Conservation (phyloP, 2,888 invertebrate genomes). For the Ditula angustiorana region DNA sequence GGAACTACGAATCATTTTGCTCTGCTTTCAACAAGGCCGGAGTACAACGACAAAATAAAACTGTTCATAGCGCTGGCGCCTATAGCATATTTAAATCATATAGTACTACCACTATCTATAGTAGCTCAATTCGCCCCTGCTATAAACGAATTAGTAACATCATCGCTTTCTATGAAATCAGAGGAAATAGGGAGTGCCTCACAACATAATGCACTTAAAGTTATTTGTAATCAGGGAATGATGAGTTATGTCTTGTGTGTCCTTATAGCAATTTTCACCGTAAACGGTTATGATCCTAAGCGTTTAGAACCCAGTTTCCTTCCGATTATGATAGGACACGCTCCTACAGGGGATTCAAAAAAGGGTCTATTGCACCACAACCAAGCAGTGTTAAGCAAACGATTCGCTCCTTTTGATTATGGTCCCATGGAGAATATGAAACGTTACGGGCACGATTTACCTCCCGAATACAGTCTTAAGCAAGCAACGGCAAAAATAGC, state of each 20-base stretch:
- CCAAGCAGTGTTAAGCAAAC: constrained; percentile 45
- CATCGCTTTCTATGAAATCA: constrained; percentile 51
- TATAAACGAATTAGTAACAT: constrained; percentile 51
- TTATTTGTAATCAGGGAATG: constrained; percentile 14
- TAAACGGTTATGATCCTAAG: not conserved
- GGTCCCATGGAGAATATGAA: constrained; percentile 33
- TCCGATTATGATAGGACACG: not conserved
- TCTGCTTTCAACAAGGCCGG: constrained; percentile 80
- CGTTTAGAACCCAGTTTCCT: not conserved
- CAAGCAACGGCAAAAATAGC: constrained; percentile 47
- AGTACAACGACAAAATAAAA: constrained; percentile 85
- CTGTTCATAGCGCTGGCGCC: constrained; percentile 67
- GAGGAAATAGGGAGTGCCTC: constrained; percentile 10
- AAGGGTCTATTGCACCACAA: constrained; percentile 46
- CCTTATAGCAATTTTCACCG: not conserved
- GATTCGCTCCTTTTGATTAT: constrained; percentile 49
- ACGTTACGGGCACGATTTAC: constrained; percentile 5
- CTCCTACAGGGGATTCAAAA: not conserved
- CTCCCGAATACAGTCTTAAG: constrained; percentile 50
- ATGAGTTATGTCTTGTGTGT: constrained; percentile 18
- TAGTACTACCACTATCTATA: not conserved
- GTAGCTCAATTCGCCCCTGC: not conserved
- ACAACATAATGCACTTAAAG: constrained; percentile 21
- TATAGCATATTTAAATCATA: not conserved
- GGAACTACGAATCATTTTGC: constrained; percentile 87